These are phyloP conservation scores for Podocnemis expansa DNA, from an alignment of 2,113 vertebrate species.

Conservation along the genomic window DNA sequence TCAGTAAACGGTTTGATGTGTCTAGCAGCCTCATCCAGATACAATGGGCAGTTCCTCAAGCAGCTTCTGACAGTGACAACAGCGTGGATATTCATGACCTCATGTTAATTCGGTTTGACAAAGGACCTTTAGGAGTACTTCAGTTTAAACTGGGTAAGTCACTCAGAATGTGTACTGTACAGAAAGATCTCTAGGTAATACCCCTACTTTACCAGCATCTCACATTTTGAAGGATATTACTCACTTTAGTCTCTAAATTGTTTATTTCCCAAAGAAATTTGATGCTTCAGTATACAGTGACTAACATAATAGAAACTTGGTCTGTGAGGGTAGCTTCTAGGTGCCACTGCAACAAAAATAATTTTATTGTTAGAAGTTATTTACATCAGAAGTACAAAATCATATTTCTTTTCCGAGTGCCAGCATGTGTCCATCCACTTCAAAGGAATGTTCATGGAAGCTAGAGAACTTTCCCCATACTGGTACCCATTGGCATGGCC, in stretches of 20 bases:
- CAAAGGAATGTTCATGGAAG: neutral
- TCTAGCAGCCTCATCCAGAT: slow-evolving; percentile 84
- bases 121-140: slow-evolving; percentile 88
- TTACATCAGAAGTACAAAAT: neutral
- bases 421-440: neutral
- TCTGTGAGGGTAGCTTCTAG: neutral
- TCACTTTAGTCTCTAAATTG: neutral
- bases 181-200: neutral
- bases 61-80: slow-evolving; percentile 58
- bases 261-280: neutral
- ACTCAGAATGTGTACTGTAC: neutral
- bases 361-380: neutral
- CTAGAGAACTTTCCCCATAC: neutral
- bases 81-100: slow-evolving; percentile 72
- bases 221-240: neutral
- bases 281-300: neutral
- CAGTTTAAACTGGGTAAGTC: slow-evolving; percentile 89
- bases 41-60: slow-evolving; percentile 81
- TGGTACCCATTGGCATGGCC: neutral
- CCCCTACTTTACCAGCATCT: neutral
- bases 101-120: slow-evolving; percentile 86
- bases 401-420: neutral
- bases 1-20: slow-evolving; percentile 81
- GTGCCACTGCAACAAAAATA: neutral
- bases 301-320: fast-evolving